Base-by-base conservation (phyloP, 2,113 vertebrate species). In the Alouatta palliata region DNA sequence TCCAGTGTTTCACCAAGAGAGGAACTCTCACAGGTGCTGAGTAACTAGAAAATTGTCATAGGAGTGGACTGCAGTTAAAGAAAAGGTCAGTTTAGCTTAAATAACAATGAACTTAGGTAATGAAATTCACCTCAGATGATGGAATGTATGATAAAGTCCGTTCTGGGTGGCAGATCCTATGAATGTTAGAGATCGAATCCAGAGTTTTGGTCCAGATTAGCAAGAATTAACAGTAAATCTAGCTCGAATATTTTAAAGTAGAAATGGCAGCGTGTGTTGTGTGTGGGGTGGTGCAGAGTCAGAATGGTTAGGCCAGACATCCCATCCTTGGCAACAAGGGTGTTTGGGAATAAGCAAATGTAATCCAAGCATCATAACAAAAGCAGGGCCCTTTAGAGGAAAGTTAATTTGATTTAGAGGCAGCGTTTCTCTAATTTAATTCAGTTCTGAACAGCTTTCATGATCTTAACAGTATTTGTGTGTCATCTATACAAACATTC, bases 131-230 rank as follows among this genome's bases (percentile, higher is more conserved):
- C 23, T 76, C 32, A 64, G 6, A 2, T 20, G 7, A 81, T 0
- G 20, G 8, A 40, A 68, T 35, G 17, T 20, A 64, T 16, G 14
- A 70, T 25, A 23, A 68, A 47, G 35, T 30, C 47, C 66, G 37
- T 87, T 89, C 52, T 84, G 58, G 52, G 56, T 20, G 80, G 43
- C 71, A 81, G 71, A 43, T 73, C 58, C 23, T 92, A 37, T 43
- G 35, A 58, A 73, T 3, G 23, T 81, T 35, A 32, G 17, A n/a
- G 25, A 84, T 14, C 61, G 0, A 17, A 89, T 77, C 9, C 49
- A 19, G 20, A 75, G 8, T 47, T 84, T 21, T 20, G 47, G 91
- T 64, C 37, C 13, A 64, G 17, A 56, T 61, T 10, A 75, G 4
- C n/a, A 87, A 40, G 37, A 79, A 75, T 3, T 61, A 56, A 61